Evolutionary conservation across 2,113 vertebrate genomes (phyloP).

Genomic region (Poicephalus meyeri): DNA sequence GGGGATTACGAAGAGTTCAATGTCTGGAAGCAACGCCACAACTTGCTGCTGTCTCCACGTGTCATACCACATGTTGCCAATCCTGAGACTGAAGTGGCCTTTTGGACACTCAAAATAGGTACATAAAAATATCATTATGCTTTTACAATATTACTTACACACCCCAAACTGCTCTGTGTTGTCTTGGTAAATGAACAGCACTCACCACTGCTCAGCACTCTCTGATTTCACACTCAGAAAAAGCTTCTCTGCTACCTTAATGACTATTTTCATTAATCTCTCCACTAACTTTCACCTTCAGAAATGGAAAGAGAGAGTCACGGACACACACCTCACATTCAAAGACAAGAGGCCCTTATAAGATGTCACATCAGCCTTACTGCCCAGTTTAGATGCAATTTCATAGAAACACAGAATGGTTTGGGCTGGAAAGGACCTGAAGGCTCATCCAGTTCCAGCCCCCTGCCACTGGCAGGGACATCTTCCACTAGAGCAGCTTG

Average conservation of each 20-base stretch:
- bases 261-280: background rate
- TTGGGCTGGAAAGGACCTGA: background rate
- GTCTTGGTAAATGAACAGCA: background rate
- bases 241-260: background rate
- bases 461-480: too few relatives aligned
- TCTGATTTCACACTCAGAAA: background rate
- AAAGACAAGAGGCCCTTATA: background rate
- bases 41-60: rapidly evolving
- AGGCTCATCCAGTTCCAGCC: background rate
- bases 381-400: background rate
- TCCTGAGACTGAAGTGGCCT: background rate
- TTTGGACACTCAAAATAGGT: background rate
- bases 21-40: background rate
- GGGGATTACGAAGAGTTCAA: background rate
- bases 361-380: background rate
- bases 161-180: background rate
- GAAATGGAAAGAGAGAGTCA: background rate
- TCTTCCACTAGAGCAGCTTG: background rate
- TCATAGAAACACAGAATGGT: background rate
- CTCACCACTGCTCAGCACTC: background rate
- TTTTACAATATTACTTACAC: background rate
- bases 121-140: background rate
- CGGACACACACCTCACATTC: background rate
- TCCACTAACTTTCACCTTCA: background rate
- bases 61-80: background rate